These are phyloP conservation scores for Phasianus colchicus DNA, from an alignment of 2,113 vertebrate species.

Conservation along the genomic window DNA sequence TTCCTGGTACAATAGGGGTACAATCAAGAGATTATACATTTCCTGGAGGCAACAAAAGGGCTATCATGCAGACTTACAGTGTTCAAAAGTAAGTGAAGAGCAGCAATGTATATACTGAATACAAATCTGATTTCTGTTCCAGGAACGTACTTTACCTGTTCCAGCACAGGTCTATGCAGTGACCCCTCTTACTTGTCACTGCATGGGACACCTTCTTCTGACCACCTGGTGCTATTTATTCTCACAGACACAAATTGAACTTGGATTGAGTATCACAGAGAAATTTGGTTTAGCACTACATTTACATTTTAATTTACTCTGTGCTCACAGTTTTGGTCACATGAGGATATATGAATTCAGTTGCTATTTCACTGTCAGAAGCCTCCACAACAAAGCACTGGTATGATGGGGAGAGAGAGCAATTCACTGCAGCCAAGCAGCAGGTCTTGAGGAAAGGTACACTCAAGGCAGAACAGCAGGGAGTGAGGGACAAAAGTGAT, in stretches of 20 bases:
- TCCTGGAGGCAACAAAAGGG: not conserved
- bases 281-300: not conserved
- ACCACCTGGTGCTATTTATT: not conserved
- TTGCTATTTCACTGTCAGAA: not conserved
- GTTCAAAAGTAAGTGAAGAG: not conserved
- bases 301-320: not conserved
- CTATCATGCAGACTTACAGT: not conserved
- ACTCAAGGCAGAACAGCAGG: not conserved
- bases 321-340: not conserved
- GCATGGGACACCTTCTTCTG: not conserved
- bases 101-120: not conserved
- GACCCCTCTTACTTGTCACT: not conserved
- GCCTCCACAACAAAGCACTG: not conserved
- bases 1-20: not conserved
- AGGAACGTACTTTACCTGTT: not conserved
- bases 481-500: not conserved
- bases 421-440: fast-evolving
- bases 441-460: not conserved
- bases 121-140: not conserved
- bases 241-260: not conserved
- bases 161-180: not conserved
- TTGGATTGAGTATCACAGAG: not conserved
- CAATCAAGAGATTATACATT: not conserved
- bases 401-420: not conserved
- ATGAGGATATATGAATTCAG: not conserved